Percentiles rank a stretch among this genome's conserved stretches.
These are phyloP conservation scores for Neoarius graeffei DNA, from an alignment of 2,113 vertebrate genomes.

Conservation along the genomic window DNA sequence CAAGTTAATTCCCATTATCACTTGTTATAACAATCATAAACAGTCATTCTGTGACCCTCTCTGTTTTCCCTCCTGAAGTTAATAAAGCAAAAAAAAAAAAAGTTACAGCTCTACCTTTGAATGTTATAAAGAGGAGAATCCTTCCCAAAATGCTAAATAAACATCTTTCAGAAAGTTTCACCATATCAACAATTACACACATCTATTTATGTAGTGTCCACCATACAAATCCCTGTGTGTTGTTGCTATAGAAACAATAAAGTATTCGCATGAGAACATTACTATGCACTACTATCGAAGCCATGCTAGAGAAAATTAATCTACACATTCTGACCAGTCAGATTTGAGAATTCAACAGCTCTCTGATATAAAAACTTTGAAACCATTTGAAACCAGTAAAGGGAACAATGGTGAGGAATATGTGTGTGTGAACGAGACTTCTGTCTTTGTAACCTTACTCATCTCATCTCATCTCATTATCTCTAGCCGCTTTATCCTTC, in stretches of 20 bases:
- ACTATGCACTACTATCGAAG: background rate
- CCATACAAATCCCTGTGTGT: background rate
- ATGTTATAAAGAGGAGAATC: background rate
- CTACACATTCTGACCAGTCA: background rate
- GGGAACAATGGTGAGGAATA: background rate
- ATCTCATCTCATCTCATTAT: too few relatives aligned
- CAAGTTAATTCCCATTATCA: background rate
- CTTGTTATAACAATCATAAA: background rate
- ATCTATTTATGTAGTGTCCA: background rate
- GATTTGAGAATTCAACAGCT: background rate
- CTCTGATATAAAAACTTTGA: background rate
- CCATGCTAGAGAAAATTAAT: background rate
- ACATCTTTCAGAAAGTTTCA: background rate
- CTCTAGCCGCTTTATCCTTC: too few relatives aligned
- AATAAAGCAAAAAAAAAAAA: background rate
- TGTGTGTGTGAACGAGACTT: background rate
- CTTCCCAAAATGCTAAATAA: background rate
- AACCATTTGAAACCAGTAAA: background rate
- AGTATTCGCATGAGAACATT: background rate
- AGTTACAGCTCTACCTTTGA: background rate
- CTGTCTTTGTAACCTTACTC: background rate
- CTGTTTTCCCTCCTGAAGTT: background rate
- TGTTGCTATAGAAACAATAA: background rate
- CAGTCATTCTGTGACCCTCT: background rate
- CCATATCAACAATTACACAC: background rate